Conservation (phyloP, 1,140 invertebrate genomes). For the Sweltsa coloradensis region DNA sequence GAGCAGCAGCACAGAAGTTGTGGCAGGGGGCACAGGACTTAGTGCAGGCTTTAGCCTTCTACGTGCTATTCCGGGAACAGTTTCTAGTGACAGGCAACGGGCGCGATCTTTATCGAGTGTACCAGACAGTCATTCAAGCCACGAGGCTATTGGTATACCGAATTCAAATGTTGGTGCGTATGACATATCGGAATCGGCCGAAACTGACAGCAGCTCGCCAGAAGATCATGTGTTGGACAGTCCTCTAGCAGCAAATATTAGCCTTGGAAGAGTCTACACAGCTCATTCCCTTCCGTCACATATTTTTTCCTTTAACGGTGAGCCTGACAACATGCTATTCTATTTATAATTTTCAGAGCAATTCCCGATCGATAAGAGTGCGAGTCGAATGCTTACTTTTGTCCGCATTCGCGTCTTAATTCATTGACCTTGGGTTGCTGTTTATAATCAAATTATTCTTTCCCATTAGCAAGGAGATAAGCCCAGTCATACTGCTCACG, state of each 20-base stretch:
- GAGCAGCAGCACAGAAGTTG: slow-evolving; percentile 50
- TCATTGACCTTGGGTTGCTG: too few species aligned
- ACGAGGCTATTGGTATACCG: slow-evolving; percentile 42
- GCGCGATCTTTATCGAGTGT: slow-evolving; percentile 73
- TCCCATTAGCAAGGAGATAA: too few species aligned
- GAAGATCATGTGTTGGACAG: slow-evolving; percentile 32
- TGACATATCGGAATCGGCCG: slow-evolving; percentile 44
- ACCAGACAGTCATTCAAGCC: slow-evolving; percentile 47
- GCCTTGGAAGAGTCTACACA: slow-evolving; percentile 64
- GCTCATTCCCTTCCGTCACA: slow-evolving; percentile 80
- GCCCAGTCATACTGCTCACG: too few species aligned
- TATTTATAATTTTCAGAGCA: too few species aligned
- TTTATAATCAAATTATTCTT: too few species aligned
- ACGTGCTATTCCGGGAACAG: slow-evolving; percentile 55
- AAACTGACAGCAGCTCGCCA: slow-evolving; percentile 46
- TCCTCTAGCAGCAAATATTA: slow-evolving; percentile 25
- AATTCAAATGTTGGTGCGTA: slow-evolving; percentile 30
- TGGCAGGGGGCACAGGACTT: slow-evolving; percentile 38
- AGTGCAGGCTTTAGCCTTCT: slow-evolving; percentile 57
- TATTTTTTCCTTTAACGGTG: slow-evolving; percentile 83
- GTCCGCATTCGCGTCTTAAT: too few species aligned
- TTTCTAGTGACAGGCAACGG: slow-evolving; percentile 58
- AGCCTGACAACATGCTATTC: slow-evolving; percentile 27
- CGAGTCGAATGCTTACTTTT: too few species aligned
- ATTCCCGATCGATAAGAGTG: too few species aligned